Percentiles rank a stretch among this genome's conserved stretches.
Evolutionary conservation across 2,797 vertebrate species (phyloP).

Genomic region (Pantherophis vulpinus): DNA sequence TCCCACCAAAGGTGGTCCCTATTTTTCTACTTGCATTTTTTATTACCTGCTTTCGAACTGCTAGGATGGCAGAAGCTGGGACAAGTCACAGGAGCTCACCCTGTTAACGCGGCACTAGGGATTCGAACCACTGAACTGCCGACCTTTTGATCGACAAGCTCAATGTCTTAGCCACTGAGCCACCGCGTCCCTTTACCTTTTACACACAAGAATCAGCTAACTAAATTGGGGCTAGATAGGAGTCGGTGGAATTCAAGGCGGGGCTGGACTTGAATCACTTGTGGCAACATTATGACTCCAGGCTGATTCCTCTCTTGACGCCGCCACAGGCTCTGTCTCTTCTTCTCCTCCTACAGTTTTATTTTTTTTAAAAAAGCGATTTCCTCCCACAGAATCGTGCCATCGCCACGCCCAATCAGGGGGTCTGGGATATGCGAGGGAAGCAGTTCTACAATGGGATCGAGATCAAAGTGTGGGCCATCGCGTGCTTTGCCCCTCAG

Average conservation of each 20-base stretch:
- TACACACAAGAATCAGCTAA: background rate
- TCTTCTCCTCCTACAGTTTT: background rate
- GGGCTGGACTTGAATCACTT: background rate
- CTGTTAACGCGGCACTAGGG: too few species aligned
- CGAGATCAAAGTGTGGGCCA: conserved; percentile 99
- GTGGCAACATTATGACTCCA: background rate
- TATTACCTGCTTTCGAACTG: too few species aligned
- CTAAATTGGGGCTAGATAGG: background rate
- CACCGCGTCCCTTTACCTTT: too few species aligned
- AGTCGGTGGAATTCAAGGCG: background rate
- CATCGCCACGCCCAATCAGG: conserved; percentile 98
- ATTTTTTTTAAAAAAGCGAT: background rate
- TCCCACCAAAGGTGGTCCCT: too few species aligned
- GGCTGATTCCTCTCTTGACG: background rate
- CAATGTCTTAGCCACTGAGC: too few species aligned
- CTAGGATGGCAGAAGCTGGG: too few species aligned
- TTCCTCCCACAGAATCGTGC: conserved; percentile 86
- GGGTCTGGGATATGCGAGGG: conserved; percentile 99
- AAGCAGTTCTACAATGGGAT: conserved; percentile 99
- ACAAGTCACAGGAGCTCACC: too few species aligned
- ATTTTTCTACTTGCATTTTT: too few species aligned
- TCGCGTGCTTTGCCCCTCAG: conserved; percentile 98
- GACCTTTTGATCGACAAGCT: too few species aligned
- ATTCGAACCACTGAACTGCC: too few species aligned
- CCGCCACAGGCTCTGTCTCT: background rate